Evolutionary conservation across 2,797 vertebrate species (phyloP).

Genomic region (Odontamblyopus rebecca): DNA sequence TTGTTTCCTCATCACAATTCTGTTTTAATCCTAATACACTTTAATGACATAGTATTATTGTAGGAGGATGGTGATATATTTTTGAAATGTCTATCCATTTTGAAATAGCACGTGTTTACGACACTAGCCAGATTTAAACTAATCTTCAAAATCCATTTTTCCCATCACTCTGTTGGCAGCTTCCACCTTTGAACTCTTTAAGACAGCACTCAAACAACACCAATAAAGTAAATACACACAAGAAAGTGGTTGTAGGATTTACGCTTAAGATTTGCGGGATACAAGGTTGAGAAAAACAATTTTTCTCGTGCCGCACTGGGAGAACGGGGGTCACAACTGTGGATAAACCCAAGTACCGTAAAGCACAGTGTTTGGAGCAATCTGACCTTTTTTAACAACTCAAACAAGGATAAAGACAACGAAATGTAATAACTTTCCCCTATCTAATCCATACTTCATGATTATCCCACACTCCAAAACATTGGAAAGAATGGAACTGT

Average conservation of each 20-base stretch:
- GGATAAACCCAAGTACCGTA: conserved; percentile 58
- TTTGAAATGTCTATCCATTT: neutral
- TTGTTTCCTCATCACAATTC: no score
- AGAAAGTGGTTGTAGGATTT: conserved; percentile 53
- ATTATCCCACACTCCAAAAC: conserved; percentile 74
- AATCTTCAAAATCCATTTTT: conserved; percentile 23
- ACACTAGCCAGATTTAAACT: conserved; percentile 17
- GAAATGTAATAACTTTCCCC: conserved; percentile 72
- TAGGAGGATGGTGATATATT: neutral
- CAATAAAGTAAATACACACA: conserved; percentile 50
- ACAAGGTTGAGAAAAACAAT: conserved; percentile 43
- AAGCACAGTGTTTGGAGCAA: conserved; percentile 61
- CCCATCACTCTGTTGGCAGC: conserved; percentile 19
- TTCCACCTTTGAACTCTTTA: conserved; percentile 35
- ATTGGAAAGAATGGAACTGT: conserved; percentile 72
- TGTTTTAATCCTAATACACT: no score
- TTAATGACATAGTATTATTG: no score
- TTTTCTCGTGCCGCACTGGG: conserved; percentile 38
- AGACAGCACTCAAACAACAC: conserved; percentile 32
- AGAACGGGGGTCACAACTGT: conserved; percentile 46
- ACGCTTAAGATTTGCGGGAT: conserved; percentile 50
- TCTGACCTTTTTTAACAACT: conserved; percentile 65
- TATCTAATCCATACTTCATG: conserved; percentile 74
- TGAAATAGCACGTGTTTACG: conserved; percentile 10
- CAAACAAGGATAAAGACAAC: conserved; percentile 75